These are phyloP conservation scores for Gopherus flavomarginatus DNA, from an alignment of 2,113 vertebrate species.

Conservation along the genomic window DNA sequence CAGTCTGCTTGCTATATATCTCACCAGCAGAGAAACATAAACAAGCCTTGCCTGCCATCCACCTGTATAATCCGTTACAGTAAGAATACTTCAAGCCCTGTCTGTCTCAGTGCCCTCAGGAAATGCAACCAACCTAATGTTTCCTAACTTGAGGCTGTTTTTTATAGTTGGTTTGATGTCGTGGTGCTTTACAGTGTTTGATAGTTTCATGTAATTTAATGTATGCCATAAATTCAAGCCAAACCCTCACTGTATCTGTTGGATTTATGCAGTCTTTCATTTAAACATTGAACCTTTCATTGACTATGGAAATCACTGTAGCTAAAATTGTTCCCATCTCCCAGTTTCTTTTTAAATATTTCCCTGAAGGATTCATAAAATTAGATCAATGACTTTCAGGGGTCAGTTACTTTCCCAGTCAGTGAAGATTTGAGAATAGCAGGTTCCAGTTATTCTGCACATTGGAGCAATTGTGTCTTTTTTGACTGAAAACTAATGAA, in stretches of 20 bases:
- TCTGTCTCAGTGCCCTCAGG: not conserved
- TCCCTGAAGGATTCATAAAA: not conserved
- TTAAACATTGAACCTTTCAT: not conserved
- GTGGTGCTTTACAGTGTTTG: too few relatives aligned
- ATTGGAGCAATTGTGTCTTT: too few relatives aligned
- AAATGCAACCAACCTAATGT: not conserved
- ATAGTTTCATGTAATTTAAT: not conserved
- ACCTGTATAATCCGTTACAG: too few relatives aligned
- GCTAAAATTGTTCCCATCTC: not conserved
- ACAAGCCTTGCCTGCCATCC: not conserved
- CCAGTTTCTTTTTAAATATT: not conserved
- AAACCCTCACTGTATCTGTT: not conserved
- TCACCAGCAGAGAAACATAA: not conserved
- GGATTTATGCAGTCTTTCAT: not conserved
- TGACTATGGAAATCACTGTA: not conserved
- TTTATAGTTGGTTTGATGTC: not conserved
- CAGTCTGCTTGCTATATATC: not conserved
- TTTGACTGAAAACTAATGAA: too few relatives aligned
- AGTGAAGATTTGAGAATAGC: not conserved
- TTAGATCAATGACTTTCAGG: not conserved
- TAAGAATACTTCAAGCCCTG: not conserved
- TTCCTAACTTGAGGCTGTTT: not conserved
- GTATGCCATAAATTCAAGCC: not conserved
- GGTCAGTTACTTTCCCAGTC: not conserved
- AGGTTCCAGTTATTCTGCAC: too few relatives aligned